Base-by-base conservation (phyloP, 2,113 vertebrate genomes). In the Coptodon bakossiorum region DNA sequence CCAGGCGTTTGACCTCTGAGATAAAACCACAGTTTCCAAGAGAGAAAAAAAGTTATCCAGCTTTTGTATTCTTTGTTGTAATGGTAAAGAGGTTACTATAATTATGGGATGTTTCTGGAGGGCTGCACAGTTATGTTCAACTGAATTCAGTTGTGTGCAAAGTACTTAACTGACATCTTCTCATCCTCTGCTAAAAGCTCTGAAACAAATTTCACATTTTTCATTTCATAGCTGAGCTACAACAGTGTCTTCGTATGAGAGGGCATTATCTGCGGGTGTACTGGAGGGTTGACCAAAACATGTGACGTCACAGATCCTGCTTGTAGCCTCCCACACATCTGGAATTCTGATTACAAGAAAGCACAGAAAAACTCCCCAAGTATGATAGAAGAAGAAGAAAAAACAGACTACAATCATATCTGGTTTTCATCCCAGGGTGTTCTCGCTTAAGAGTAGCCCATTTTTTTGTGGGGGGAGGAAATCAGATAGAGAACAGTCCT, bases 121-220 rank as follows among this genome's bases (percentile, higher is more conserved):
- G 19, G 11, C 43, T 27, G 14, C 22, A 73, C 14, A 73, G 2
- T 73, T 73, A 48, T 48, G 4, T 50, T 50, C 6, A 73, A 0
- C 19, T 68, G 0, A 48, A 0, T 19, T 76, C 24, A 50, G 43
- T 11, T 73, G 14, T 73, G 68, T 73, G 22, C 0, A 76, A 50
- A 76, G 24, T 76, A 29, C 43, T 48, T 45, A 48, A 48, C 71
- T 76, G 24, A 50, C 14, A 73, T 27, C 71, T 76, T 48, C 9
- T 48, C 40, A 7, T 12, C 9, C 43, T 29, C 40, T 36, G 34
- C 17, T 71, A 1, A 24, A 43, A 24, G 36, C 19, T 40, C 36
- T 71, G 12, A 40, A 43, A 43, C n/a, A 43, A 24, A 40, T 22
- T 22, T 38, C 63, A 43, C 7, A 43, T 43, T 24, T 43, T 76